phyloP scores from a whole-genome alignment of 2,797 vertebrate species.

The Sebastes baramenuke region DNA sequence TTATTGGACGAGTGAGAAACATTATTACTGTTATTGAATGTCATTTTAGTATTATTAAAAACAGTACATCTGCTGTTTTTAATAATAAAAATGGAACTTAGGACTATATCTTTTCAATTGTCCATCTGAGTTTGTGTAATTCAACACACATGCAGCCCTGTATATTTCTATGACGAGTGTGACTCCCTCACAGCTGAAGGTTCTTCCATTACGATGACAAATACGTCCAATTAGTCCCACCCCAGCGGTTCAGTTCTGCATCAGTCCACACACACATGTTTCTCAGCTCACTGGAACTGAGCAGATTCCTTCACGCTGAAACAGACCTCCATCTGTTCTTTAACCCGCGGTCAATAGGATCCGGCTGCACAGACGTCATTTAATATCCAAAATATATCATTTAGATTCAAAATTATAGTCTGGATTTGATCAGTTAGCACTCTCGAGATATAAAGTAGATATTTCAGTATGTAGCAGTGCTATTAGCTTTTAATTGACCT shows the following conservation, averaged over 20 bases:
- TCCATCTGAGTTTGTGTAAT: background rate
- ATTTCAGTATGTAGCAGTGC: background rate
- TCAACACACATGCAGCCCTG: background rate
- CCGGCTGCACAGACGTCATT: background rate
- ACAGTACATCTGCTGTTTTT: background rate
- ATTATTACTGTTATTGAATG: background rate
- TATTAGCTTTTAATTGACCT: background rate
- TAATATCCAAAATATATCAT: background rate
- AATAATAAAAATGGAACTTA: background rate
- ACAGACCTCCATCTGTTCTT: slow-evolving; percentile 32
- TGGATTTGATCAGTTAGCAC: background rate
- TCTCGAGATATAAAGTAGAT: background rate
- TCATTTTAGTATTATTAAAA: background rate
- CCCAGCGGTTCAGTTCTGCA: slow-evolving; percentile 16
- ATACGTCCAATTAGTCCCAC: slow-evolving; percentile 25
- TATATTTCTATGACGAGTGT: background rate
- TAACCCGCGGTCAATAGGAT: background rate
- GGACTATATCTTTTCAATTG: background rate
- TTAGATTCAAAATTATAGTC: background rate
- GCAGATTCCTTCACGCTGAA: slow-evolving; percentile 28
- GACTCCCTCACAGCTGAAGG: background rate
- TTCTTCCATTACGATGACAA: slow-evolving; percentile 36
- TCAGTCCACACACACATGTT: slow-evolving; percentile 46
- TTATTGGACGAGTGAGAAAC: background rate
- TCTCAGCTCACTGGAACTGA: slow-evolving; percentile 9